A percentile compares a stretch with the other conserved stretches of the same genome.
These are phyloP conservation scores for Cathartes aura DNA, from an alignment of 2,113 vertebrate species.

Conservation along the genomic window DNA sequence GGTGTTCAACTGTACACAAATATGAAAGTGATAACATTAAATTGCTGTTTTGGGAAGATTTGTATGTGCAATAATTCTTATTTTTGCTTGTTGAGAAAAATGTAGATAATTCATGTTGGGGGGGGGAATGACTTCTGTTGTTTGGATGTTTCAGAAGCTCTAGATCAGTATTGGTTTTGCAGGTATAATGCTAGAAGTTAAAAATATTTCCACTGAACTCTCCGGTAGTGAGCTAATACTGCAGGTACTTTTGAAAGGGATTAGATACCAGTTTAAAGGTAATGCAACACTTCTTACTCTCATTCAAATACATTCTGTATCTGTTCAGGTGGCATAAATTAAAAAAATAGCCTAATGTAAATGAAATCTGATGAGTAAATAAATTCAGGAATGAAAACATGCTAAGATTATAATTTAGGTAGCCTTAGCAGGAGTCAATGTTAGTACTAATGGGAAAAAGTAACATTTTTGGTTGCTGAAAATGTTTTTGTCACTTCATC, in stretches of 20 bases:
- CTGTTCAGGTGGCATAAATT: neutral
- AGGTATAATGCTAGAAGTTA: neutral
- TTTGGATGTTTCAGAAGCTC: neutral
- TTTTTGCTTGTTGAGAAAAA: neutral
- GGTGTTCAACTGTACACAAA: neutral
- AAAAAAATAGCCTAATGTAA: neutral
- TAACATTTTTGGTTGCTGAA: neutral
- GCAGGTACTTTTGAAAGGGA: neutral
- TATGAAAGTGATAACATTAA: neutral
- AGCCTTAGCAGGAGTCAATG: neutral
- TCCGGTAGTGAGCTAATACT: neutral
- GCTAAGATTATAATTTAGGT: neutral
- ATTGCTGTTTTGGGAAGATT: neutral
- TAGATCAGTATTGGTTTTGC: conserved; percentile 3
- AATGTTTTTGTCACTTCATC: neutral
- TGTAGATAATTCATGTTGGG: neutral
- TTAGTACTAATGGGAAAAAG: neutral
- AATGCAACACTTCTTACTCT: neutral
- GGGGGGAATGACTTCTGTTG: neutral
- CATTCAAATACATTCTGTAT: neutral
- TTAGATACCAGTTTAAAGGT: conserved; percentile 29
- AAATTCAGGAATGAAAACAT: neutral
- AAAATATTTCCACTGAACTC: neutral
- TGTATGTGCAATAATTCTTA: neutral
- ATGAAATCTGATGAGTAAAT: neutral